phyloP scores from a whole-genome alignment of 2,113 vertebrate genomes.

The Argyrosomus japonicus region DNA sequence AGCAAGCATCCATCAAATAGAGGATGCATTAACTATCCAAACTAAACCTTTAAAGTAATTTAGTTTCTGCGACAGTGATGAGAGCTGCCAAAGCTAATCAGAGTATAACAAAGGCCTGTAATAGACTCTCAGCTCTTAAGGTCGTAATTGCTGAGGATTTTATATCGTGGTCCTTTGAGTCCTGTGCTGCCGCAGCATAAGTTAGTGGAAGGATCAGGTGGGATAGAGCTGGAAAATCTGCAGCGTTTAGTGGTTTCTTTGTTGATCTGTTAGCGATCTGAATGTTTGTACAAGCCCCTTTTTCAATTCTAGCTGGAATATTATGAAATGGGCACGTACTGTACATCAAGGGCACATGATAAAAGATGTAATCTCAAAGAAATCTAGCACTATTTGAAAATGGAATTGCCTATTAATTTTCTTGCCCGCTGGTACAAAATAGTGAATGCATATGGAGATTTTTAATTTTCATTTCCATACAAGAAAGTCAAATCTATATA shows the following conservation, averaged over 20 bases:
- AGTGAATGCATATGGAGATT: neutral
- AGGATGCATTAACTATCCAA: conserved; percentile 35
- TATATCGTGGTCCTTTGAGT: conserved; percentile 11
- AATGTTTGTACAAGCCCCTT: neutral
- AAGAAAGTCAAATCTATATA: neutral
- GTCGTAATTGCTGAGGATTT: conserved; percentile 26
- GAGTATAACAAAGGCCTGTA: conserved; percentile 29
- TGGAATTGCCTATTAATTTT: neutral
- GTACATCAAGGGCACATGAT: neutral
- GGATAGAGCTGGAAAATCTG: neutral
- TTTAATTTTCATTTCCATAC: neutral
- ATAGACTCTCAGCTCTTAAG: conserved; percentile 8
- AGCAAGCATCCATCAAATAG: conserved; percentile 43
- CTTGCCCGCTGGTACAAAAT: neutral
- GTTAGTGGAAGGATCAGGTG: neutral
- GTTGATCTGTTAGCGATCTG: neutral
- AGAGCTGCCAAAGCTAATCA: conserved; percentile 50
- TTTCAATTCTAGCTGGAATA: neutral
- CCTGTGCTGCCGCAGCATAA: neutral
- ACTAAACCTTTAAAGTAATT: conserved; percentile 21
- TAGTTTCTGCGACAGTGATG: conserved; percentile 3
- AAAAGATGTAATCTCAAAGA: neutral
- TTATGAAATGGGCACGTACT: neutral
- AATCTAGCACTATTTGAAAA: neutral
- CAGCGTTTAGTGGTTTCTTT: conserved; percentile 4